phyloP scores from a whole-genome alignment of 2,797 vertebrate genomes.

The Protosalanx chinensis region DNA sequence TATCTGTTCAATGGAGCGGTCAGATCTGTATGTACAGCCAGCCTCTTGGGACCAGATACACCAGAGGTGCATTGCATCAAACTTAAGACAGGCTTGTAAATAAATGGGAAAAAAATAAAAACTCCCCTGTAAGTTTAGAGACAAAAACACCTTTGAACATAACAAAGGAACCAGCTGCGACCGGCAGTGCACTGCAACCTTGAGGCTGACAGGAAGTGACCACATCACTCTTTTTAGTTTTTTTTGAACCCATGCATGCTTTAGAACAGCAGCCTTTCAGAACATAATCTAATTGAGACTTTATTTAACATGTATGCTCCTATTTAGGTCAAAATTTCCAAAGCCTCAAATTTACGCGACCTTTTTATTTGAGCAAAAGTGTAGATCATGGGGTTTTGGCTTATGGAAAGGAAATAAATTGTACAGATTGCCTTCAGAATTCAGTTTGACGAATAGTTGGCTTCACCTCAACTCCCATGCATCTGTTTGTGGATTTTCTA shows the following conservation, averaged over 20 bases:
- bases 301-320: not conserved
- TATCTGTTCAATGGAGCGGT: not conserved
- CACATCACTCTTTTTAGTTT: not conserved
- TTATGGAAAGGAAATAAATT: constrained; percentile 11
- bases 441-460: constrained; percentile 24
- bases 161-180: not conserved
- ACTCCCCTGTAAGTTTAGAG: not conserved
- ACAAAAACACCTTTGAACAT: not conserved
- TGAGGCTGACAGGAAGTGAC: not conserved
- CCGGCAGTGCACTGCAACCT: not conserved
- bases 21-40: not conserved
- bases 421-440: constrained; percentile 23
- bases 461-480: constrained; percentile 10
- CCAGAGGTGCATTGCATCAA: not conserved
- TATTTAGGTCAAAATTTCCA: not conserved
- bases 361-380: not conserved
- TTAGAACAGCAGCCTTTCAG: not conserved
- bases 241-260: not conserved
- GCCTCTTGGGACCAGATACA: not conserved
- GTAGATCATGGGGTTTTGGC: constrained; percentile 17
- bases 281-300: not conserved
- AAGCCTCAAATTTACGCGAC: not conserved
- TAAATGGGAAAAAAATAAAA: not conserved
- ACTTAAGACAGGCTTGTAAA: not conserved
- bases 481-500: constrained; percentile 16